A percentile compares a stretch with the other conserved stretches of the same genome.
Conservation (phyloP, 2,888 invertebrate genomes). For the Tuberolachnus salignus region DNA sequence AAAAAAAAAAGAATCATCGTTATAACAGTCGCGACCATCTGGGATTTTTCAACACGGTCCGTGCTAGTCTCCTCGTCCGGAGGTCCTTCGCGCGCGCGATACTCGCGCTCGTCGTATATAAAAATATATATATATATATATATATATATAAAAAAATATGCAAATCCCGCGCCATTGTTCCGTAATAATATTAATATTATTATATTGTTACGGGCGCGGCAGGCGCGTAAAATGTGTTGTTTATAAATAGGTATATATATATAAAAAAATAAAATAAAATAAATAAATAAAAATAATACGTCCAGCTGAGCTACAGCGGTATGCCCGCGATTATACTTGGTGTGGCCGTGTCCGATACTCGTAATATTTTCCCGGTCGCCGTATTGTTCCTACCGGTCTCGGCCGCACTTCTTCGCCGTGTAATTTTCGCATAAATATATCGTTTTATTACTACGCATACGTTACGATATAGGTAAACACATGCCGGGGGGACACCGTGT, state of each 20-base stretch:
- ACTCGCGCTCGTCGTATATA: neutral
- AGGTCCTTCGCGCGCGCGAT: neutral
- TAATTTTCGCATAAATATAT: conserved; percentile 53
- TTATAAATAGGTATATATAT: conserved; percentile 6
- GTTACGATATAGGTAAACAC: neutral
- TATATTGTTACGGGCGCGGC: neutral
- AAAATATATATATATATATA: no score
- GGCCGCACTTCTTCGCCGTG: conserved; percentile 38
- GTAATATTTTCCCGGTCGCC: conserved; percentile 18
- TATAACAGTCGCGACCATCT: conserved; percentile 9
- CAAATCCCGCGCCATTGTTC: conserved; percentile 50
- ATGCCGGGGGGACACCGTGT: neutral
- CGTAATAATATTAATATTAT: neutral
- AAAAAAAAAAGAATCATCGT: conserved; percentile 7
- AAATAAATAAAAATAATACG: neutral
- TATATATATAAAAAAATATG: no score
- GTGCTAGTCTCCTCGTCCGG: neutral
- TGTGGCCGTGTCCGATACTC: conserved; percentile 14
- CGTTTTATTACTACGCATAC: conserved; percentile 42
- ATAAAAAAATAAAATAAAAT: neutral
- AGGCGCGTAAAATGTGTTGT: conserved; percentile 27
- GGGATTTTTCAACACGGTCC: conserved; percentile 43
- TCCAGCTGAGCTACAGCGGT: conserved; percentile 12
- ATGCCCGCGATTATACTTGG: no score
- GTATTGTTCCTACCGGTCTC: conserved; percentile 35